These are phyloP conservation scores for Gymnocypris eckloni DNA, from an alignment of 2,797 vertebrate species.

Conservation along the genomic window DNA sequence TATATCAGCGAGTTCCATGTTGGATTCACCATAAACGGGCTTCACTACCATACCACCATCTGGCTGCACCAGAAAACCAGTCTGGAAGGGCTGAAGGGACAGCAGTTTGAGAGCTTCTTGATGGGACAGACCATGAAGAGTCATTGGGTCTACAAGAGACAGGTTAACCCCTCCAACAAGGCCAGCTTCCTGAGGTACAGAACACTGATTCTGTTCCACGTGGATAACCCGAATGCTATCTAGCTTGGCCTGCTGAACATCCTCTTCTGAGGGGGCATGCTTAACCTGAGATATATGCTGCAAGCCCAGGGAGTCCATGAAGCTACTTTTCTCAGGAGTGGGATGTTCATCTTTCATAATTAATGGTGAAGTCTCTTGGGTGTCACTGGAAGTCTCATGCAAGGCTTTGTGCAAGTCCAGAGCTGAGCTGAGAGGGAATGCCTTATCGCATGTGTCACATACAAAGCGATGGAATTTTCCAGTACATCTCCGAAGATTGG, in stretches of 20 bases:
- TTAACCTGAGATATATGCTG: constrained; percentile 86
- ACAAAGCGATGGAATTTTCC: constrained; percentile 94
- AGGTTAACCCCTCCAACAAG: constrained; percentile 70
- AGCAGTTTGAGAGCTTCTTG: constrained; percentile 86
- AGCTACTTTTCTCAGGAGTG: constrained; percentile 65
- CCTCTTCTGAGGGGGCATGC: constrained; percentile 78
- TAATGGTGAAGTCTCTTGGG: constrained; percentile 24
- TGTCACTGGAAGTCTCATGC: constrained; percentile 56
- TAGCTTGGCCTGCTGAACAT: constrained; percentile 79
- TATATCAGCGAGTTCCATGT: constrained; percentile 85
- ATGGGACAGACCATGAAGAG: constrained; percentile 78
- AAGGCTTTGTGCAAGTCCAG: constrained; percentile 87
- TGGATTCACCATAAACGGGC: constrained; percentile 82
- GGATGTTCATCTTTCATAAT: constrained; percentile 27
- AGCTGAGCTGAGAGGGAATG: constrained; percentile 90
- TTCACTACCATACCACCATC: constrained; percentile 88
- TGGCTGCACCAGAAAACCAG: constrained; percentile 83
- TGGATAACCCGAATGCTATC: constrained; percentile 90
- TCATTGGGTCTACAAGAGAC: constrained; percentile 84
- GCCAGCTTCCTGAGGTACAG: constrained; percentile 79
- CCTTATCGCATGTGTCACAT: constrained; percentile 92
- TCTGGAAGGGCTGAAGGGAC: constrained; percentile 91
- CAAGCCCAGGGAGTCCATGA: constrained; percentile 88
- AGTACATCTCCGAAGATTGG: constrained; percentile 91
- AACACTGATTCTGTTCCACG: constrained; percentile 84